A percentile compares a stretch with the other conserved stretches of the same genome.
Conservation (phyloP, 2,113 vertebrate species). For the Dermatemys mawii region DNA sequence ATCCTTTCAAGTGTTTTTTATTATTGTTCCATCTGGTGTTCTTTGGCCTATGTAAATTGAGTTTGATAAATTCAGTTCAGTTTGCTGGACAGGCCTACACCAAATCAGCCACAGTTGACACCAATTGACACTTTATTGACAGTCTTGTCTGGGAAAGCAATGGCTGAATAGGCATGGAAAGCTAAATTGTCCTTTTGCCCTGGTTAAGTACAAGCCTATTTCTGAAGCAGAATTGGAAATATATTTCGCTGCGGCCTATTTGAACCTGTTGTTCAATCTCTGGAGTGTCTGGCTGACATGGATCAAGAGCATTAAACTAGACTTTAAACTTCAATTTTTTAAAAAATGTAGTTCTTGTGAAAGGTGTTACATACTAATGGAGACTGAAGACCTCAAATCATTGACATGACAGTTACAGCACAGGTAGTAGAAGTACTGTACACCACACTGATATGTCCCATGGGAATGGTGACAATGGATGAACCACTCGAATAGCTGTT, state of each 20-base stretch:
- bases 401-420: background rate
- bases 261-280: background rate
- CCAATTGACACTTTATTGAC: background rate
- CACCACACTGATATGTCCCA: background rate
- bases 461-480: too few relatives aligned
- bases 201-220: background rate
- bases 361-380: background rate
- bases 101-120: too few relatives aligned
- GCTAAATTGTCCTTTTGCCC: background rate
- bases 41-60: background rate
- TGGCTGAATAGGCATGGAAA: background rate
- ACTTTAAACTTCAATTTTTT: background rate
- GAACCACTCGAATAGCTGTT: too few relatives aligned
- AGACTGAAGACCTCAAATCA: background rate
- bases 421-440: background rate
- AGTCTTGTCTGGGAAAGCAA: background rate
- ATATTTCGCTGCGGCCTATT: background rate
- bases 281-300: background rate
- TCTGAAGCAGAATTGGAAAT: background rate
- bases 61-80: background rate
- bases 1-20: background rate
- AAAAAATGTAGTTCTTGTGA: background rate
- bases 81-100: background rate
- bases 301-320: background rate
- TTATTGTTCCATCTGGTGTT: background rate